phyloP scores from a whole-genome alignment of 1,140 invertebrate genomes.

The Drosophila busckii region DNA sequence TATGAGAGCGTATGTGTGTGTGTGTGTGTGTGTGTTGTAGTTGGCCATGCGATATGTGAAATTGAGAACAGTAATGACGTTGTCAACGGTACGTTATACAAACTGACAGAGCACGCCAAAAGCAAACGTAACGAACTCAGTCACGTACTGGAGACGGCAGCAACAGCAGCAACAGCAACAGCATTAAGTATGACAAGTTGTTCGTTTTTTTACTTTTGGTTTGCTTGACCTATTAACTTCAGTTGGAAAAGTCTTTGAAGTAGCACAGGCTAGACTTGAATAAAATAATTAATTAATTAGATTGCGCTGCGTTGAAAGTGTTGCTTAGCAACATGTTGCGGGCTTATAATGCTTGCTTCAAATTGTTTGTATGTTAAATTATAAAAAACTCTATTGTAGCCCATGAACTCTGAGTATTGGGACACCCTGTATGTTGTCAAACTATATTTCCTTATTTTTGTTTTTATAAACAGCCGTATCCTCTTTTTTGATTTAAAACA shows the following conservation, averaged over 20 bases:
- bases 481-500: no score
- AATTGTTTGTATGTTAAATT: neutral
- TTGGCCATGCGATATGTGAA: conserved; percentile 71
- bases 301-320: neutral
- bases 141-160: conserved; percentile 4
- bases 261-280: no score
- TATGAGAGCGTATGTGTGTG: conserved; percentile 14
- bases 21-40: conserved; percentile 36
- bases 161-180: conserved; percentile 2
- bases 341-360: neutral
- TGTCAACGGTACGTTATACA: conserved; percentile 58
- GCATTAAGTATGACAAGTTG: conserved; percentile 16
- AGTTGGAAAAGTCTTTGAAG: neutral
- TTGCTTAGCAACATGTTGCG: conserved; percentile 21
- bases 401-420: no score
- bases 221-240: conserved; percentile 2
- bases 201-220: conserved; percentile 3
- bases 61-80: conserved; percentile 76
- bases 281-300: no score
- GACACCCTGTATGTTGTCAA: no score
- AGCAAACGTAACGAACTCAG: neutral
- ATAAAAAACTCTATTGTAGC: no score
- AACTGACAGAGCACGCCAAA: conserved; percentile 35
- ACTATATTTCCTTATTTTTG: no score
- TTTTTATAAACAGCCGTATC: no score